Evolutionary conservation across 2,888 invertebrate genomes (phyloP), one percentile per base, ranked within the genome.

Genomic region (Labia minor): DNA sequence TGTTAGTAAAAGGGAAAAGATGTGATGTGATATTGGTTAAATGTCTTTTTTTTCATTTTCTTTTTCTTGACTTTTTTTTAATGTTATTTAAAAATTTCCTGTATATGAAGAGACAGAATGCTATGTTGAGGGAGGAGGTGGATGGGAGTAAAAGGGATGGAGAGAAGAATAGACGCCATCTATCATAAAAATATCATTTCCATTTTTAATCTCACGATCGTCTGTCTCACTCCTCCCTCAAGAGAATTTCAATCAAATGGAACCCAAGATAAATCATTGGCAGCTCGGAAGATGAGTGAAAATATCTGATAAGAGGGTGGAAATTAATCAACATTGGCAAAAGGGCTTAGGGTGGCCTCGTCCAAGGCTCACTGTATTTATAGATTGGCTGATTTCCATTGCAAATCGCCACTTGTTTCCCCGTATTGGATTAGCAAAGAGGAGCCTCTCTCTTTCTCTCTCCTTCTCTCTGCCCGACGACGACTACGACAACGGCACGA

Each of bases 371-470:
- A 4, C 49, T 10, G 49, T 49, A 49, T 49, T 49, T 49, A 49
- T 49, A 49, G 49, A 49, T 49, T 16, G 49, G 49, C 49, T 49
- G 14, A 49, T 49, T 49, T 49, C 49, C 49, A 49, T 49, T 49
- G 49, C 49, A 49, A 49, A 49, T 49, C 49, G 49, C 49, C 49
- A 49, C 49, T 49, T 49, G 49, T 49, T 49, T 49, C 49, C 49
- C 49, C 49, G n/a, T 26, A 26, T 26, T 49, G 49, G 49, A 49
- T 49, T 49, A 49, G 49, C 26, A 26, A 26, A 49, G 49, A 16
- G 49, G 49, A 49, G n/a, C n/a, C n/a, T n/a, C n/a, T n/a, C n/a
- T n/a, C n/a, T n/a, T n/a, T n/a, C n/a, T n/a, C n/a, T n/a, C n/a
- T n/a, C n/a, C n/a, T n/a, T n/a, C n/a, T n/a, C n/a, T 16, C 49